phyloP scores from a whole-genome alignment of 1,140 invertebrate genomes.

The Tetraneura akinire region DNA sequence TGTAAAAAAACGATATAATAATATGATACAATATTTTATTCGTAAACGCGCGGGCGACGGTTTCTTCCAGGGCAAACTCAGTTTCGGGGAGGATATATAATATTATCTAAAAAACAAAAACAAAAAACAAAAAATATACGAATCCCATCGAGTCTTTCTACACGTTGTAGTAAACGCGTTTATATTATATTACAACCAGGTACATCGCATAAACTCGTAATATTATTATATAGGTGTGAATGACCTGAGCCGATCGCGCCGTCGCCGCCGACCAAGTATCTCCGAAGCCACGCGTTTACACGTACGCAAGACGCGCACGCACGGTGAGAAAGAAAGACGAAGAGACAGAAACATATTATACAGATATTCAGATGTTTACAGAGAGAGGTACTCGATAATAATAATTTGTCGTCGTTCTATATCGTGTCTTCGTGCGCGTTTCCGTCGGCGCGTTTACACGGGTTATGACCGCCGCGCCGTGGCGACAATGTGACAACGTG shows the following conservation, averaged over 20 bases:
- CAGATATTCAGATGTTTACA: too few relatives aligned
- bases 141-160: too few relatives aligned
- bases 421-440: not conserved
- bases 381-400: not conserved
- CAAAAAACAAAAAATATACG: too few relatives aligned
- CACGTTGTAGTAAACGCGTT: not conserved
- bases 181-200: too few relatives aligned
- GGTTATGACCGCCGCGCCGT: not conserved
- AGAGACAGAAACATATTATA: not conserved
- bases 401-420: slow-evolving; percentile 40
- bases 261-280: not conserved
- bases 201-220: too few relatives aligned
- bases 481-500: slow-evolving; percentile 5
- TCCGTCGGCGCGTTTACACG: slow-evolving; percentile 12
- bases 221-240: slow-evolving; percentile 4
- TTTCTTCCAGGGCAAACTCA: too few relatives aligned
- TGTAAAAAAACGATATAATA: too few relatives aligned
- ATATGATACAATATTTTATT: too few relatives aligned
- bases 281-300: slow-evolving; percentile 6
- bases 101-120: too few relatives aligned
- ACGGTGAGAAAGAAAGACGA: not conserved
- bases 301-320: too few relatives aligned
- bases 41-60: too few relatives aligned
- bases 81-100: too few relatives aligned
- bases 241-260: slow-evolving; percentile 33